phyloP scores from a whole-genome alignment of 1,140 invertebrate species.

The Olivierus martensii region DNA sequence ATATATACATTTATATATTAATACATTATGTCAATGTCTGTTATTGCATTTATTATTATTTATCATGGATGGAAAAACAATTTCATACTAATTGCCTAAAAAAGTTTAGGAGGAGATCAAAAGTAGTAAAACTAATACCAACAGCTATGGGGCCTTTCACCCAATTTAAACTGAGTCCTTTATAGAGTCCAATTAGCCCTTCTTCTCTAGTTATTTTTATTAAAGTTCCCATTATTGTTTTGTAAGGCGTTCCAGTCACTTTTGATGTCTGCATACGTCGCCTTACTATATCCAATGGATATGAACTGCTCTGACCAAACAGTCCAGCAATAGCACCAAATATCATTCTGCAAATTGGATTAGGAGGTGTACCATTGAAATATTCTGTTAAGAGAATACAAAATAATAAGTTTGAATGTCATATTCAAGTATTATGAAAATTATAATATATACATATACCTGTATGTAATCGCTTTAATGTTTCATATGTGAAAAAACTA shows the following conservation, averaged over 20 bases:
- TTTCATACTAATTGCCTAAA: slow-evolving; percentile 24
- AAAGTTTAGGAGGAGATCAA: slow-evolving; percentile 61
- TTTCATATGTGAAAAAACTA: slow-evolving; percentile 96
- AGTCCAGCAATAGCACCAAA: slow-evolving; percentile 88
- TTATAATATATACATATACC: slow-evolving; percentile 8
- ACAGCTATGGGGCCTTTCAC: slow-evolving; percentile 96
- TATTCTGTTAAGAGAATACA: slow-evolving; percentile 11
- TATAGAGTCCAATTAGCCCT: slow-evolving; percentile 86
- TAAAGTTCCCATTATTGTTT: slow-evolving; percentile 19
- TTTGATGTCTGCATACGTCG: slow-evolving; percentile 67
- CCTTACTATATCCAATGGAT: slow-evolving; percentile 85
- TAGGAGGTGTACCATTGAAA: slow-evolving; percentile 9
- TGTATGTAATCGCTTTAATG: slow-evolving; percentile 47
- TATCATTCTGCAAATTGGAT: slow-evolving; percentile 37
- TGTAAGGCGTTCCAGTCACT: slow-evolving; percentile 30
- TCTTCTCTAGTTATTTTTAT: slow-evolving; percentile 48
- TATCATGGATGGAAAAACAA: too few species aligned
- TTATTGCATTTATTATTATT: too few species aligned
- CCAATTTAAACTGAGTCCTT: slow-evolving; percentile 98
- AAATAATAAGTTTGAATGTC: too few species aligned
- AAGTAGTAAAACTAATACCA: slow-evolving; percentile 94
- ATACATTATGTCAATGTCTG: too few species aligned
- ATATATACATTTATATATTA: too few species aligned
- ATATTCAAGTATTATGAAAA: too few species aligned
- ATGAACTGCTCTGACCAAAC: slow-evolving; percentile 86